phyloP scores from a whole-genome alignment of 2,888 invertebrate genomes.

The Netelia melanura region DNA sequence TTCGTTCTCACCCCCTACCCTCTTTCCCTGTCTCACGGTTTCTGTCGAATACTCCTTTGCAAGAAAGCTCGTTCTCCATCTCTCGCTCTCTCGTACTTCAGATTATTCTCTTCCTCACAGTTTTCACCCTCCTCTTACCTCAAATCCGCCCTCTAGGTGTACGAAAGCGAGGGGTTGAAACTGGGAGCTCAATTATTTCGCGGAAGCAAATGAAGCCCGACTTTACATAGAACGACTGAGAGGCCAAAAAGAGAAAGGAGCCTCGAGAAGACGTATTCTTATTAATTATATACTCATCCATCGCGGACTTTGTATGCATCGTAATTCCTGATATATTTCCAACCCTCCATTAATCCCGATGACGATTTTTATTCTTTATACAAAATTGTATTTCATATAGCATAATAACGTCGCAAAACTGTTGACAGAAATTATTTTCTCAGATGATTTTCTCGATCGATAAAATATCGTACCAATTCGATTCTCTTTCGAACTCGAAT shows the following conservation, averaged over 20 bases:
- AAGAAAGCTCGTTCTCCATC: slow-evolving; percentile 8
- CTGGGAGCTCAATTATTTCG: slow-evolving; percentile 38
- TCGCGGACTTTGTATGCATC: too few species aligned
- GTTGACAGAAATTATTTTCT: not conserved
- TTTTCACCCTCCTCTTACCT: slow-evolving; percentile 6
- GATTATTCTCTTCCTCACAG: slow-evolving; percentile 17
- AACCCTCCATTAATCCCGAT: too few species aligned
- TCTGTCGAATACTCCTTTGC: not conserved
- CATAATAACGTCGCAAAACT: not conserved
- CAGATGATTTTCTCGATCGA: not conserved
- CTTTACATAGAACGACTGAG: slow-evolving; percentile 12
- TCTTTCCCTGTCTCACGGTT: slow-evolving; percentile 1
- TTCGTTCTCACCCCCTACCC: not conserved
- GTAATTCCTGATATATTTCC: too few species aligned
- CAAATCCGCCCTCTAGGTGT: not conserved
- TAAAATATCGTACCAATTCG: too few species aligned
- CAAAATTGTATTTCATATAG: not conserved
- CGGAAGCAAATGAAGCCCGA: slow-evolving; percentile 15
- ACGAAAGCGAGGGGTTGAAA: not conserved
- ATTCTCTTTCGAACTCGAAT: too few species aligned
- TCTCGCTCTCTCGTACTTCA: not conserved
- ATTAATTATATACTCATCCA: slow-evolving; percentile 9
- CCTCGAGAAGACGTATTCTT: not conserved
- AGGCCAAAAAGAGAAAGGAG: not conserved
- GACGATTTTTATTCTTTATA: too few species aligned